Evolutionary conservation across 2,797 vertebrate genomes (phyloP), one percentile per base, ranked within the genome.

Genomic region (Gallinago stenura): DNA sequence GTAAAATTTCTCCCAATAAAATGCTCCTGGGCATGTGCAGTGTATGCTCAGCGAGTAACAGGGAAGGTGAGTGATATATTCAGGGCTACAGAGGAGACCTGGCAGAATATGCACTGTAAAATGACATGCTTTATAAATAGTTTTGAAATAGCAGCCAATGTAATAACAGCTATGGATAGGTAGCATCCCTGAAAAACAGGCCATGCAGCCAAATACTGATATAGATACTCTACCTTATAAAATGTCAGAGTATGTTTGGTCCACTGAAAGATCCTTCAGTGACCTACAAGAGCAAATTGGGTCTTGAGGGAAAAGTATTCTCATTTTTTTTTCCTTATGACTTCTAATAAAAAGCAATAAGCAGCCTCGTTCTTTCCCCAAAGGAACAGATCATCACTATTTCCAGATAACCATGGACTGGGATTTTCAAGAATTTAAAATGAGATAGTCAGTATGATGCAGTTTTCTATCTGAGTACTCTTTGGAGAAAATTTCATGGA

Each of bases 361-460:
- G n/a, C 45, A 87, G 37, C 57, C 65, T 64, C 68, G 89, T 57
- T 76, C 37, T 88, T 88, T 93, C 25, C 50, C 13, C 14, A 30
- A 76, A 68, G 51, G 54, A 91, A 41, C 4, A 51, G 20, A 50
- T 81, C 54, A 39, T 65, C 15, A 5, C 69, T 64, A 33, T 56
- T 83, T 92, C 62, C 6, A 1, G 33, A 54, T 89, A 54, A 64
- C 28, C 1, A 1, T 15, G 56, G 56, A 37, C 31, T 46, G 35
- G 57, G 43, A 72, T 94, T 86, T 93, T 61, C 50, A 90, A 83
- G 37, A 87, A 73, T 80, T 89, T 78, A 54, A 66, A 64, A 33
- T 1, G 4, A 71, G 41, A 65, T 78, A 58, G 25, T 46, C 39
- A 37, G 8, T 24, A 21, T 60, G 19, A 54, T 86, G 33, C 15